Percentiles rank a stretch among this genome's conserved stretches.
phyloP scores from a whole-genome alignment of 2,113 vertebrate species.

The Phrynocephalus versicolor region DNA sequence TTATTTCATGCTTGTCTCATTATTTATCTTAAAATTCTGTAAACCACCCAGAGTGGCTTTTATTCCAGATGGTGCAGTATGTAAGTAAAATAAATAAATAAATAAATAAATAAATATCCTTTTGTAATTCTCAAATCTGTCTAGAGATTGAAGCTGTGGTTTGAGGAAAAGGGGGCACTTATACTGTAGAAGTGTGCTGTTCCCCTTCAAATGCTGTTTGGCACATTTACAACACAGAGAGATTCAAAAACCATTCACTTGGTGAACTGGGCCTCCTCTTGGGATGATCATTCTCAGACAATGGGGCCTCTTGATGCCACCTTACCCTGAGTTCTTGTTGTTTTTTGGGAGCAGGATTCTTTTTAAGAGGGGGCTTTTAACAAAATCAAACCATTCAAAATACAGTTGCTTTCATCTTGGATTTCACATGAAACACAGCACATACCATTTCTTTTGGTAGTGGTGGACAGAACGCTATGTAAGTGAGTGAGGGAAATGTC shows the following conservation, averaged over 20 bases:
- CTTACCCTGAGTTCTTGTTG: no score
- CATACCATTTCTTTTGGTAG: not conserved
- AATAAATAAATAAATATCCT: no score
- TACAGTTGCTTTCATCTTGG: conserved; percentile 57
- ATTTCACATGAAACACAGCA: conserved; percentile 54
- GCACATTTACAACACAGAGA: conserved; percentile 6
- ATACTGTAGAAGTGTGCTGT: not conserved
- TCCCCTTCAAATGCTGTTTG: not conserved
- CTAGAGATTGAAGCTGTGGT: not conserved
- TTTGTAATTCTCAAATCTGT: not conserved
- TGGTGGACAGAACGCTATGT: not conserved
- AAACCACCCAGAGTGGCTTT: no score
- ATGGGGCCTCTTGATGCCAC: no score
- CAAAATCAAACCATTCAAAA: conserved; percentile 68
- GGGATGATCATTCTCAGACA: conserved; percentile 48
- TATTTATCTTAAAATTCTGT: no score
- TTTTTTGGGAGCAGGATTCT: conserved; percentile 28
- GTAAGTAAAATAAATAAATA: no score
- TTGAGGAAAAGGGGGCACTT: not conserved
- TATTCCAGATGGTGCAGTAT: no score
- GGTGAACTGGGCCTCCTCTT: conserved; percentile 38
- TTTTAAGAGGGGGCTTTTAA: conserved; percentile 56
- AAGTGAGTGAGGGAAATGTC: not conserved
- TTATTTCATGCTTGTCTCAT: no score
- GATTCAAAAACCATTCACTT: conserved; percentile 61